Evolutionary conservation across 2,888 invertebrate species (phyloP), one percentile per base, ranked within the genome.

Genomic region (Drosophila cyrtoloma): DNA sequence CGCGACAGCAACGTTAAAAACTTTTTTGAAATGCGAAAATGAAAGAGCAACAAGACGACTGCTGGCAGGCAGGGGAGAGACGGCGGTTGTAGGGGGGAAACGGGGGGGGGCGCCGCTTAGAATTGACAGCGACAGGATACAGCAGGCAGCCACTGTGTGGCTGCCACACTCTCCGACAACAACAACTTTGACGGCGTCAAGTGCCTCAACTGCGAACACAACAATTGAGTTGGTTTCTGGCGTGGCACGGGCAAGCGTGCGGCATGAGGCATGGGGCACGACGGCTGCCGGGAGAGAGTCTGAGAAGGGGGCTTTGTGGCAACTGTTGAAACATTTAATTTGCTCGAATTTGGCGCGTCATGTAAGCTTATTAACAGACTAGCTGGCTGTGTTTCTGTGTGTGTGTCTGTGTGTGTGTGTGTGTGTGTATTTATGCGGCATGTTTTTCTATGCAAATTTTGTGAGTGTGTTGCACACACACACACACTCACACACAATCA

Each of bases 11-110:
- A 70, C 75, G 28, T 16, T 47, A 76, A 75, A 82, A 89, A 87
- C 68, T 77, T 77, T 75, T 86, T 84, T 84, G 74, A 81, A 91
- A 91, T 91, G 92, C 69, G 90, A 91, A 85, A 91, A 91, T 91
- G 91, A 91, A 91, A 88, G 85, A 91, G 89, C 89, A 86, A 86
- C 86, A 90, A 78, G 81, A 67, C 58, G 52, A 67, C 26, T 10
- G 51, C 2, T 47, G 16, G 6, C 47, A 4, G 26, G 22, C 53
- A 1, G 16, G 47, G n/a, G n/a, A 1, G 16, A 32, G 47, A 16
- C 0, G 42, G 28, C 22, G 6, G 53, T 14, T 22, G 22, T 39
- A 14, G 4, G 12, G 30, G 30, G 44, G 22, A 16, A 33, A 26
- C 30, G 39, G 9, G n/a, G 33, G 16, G 35, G 47, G 6, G 37